These are phyloP conservation scores for Ptychobarbus kaznakovi DNA, from an alignment of 2,797 vertebrate species.

Conservation along the genomic window DNA sequence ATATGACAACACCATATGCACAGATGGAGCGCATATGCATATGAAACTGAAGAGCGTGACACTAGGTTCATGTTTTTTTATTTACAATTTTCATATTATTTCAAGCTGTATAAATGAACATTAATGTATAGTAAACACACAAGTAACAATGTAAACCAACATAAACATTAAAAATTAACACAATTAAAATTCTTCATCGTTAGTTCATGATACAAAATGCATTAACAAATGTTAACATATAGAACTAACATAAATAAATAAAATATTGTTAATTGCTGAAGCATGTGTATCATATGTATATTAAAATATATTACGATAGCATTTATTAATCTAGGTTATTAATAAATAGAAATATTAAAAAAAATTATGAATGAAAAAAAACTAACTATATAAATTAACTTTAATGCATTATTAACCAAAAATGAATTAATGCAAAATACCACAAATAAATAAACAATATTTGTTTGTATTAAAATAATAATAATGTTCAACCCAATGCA, in stretches of 20 bases:
- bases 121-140: neutral
- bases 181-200: too few species aligned
- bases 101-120: neutral
- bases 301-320: neutral
- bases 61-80: slow-evolving; percentile 1
- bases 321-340: neutral
- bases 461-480: too few species aligned
- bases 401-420: neutral
- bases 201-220: neutral
- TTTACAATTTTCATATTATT: neutral
- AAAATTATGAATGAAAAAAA: too few species aligned
- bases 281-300: neutral
- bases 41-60: slow-evolving; percentile 21
- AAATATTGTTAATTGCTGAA: neutral
- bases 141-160: slow-evolving; percentile 7
- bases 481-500: neutral
- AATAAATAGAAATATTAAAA: too few species aligned
- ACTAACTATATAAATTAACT: neutral
- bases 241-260: neutral
- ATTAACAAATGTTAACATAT: neutral
- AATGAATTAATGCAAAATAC: neutral
- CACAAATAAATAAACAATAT: too few species aligned
- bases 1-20: slow-evolving; percentile 43
- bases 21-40: slow-evolving; percentile 44
- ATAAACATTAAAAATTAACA: neutral